Percentiles rank a stretch among this genome's conserved stretches.
phyloP scores from a whole-genome alignment of 2,797 vertebrate genomes.

The Lepidocolaptes lacrymiger region DNA sequence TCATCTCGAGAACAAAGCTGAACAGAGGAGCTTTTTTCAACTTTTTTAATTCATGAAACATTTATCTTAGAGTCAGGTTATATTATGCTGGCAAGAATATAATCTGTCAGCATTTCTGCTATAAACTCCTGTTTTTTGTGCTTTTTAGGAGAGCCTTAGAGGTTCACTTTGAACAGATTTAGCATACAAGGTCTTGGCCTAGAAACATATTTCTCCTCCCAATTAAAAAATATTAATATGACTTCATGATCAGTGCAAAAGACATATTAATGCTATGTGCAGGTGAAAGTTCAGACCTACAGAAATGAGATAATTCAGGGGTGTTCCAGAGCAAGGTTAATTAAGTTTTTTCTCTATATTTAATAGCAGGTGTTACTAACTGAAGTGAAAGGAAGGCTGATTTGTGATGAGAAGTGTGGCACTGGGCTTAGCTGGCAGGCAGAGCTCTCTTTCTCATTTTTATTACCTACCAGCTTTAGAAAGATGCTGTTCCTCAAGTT shows the following conservation, averaged over 20 bases:
- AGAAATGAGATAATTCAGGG: not conserved
- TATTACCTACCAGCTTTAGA: not conserved
- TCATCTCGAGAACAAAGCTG: constrained; percentile 80
- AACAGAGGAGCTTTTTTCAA: constrained; percentile 67
- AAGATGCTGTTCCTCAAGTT: not conserved
- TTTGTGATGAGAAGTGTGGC: not conserved
- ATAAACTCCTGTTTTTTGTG: constrained; percentile 46
- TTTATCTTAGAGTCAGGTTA: constrained; percentile 77
- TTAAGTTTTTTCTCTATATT: not conserved
- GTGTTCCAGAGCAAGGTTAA: not conserved
- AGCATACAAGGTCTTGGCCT: constrained; percentile 32
- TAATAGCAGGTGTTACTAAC: not conserved
- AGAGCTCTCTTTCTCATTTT: not conserved
- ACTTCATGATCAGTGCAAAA: not conserved
- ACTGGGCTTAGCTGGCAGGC: not conserved
- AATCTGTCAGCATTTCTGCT: constrained; percentile 73
- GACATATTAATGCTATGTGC: not conserved
- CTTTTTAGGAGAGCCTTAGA: constrained; percentile 62
- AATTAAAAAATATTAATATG: constrained; percentile 18
- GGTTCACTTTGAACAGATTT: constrained; percentile 71
- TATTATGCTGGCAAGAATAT: constrained; percentile 69
- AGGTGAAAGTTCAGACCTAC: not conserved
- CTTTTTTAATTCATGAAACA: constrained; percentile 80
- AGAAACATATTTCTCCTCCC: constrained; percentile 33
- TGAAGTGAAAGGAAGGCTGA: not conserved